Evolutionary conservation across 2,113 vertebrate genomes (phyloP), one percentile per base, ranked within the genome.

Genomic region (Psammodynastes pulverulentus): DNA sequence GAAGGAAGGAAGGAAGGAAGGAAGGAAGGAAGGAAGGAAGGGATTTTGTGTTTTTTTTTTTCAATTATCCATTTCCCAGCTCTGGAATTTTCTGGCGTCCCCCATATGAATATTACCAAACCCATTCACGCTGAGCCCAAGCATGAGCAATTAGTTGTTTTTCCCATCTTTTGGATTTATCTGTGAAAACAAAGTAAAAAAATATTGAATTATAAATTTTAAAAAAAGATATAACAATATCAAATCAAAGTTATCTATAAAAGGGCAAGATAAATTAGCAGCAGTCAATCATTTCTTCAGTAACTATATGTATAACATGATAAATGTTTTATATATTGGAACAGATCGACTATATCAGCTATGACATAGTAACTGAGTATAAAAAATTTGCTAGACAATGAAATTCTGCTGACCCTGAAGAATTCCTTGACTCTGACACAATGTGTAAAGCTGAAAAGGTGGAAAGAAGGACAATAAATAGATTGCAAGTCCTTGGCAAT

Each of bases 391-490:
- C 89, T 93, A 23, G 62, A 53, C 13, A 58, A 53, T 46, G 46
- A 88, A 92, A 92, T 95, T 90, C 54, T 52, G 91, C 93, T 95
- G 92, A 93, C 1, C 92, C 85, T 88, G 10, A 17, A 93, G 56
- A 46, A 2, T 9, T 67, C 93, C 23, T 94, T 92, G 52, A 24
- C 58, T 95, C 24, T 89, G 1, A 94, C 92, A 95, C 87, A 91
- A 95, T 90, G 46, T 56, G 62, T 93, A 87, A 93, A 89, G 88
- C 92, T 56, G 86, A 94, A 94, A 95, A 94, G 86, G 84, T 94
- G 10, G 87, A 87, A 91, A 93, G 90, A 96, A 95, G 89, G 92
- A 51, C 62, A 93, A 39, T 92, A 93, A 94, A 95, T 91, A 84
- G 10, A 3, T 88, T 91, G 8, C 87, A 87, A 92, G 92, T 79